These are phyloP conservation scores for Empis stercorea DNA, from an alignment of 2,888 invertebrate species.

Conservation along the genomic window DNA sequence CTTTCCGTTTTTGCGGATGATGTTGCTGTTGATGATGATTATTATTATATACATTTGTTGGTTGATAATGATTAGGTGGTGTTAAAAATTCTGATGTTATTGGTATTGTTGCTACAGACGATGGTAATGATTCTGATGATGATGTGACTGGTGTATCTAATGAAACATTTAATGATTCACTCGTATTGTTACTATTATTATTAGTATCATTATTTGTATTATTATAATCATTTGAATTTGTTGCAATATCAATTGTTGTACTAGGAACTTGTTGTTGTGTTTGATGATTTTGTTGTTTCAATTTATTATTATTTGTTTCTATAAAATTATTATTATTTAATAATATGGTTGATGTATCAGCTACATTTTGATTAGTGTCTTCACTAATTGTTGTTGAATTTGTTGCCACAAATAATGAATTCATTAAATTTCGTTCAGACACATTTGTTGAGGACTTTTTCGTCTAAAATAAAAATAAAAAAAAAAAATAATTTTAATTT, in stretches of 20 bases:
- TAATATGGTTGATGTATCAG: neutral
- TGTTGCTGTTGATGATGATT: conserved; percentile 9
- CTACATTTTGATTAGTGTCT: conserved; percentile 4
- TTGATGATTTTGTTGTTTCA: conserved; percentile 4
- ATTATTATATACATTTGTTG: neutral
- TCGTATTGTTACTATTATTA: neutral
- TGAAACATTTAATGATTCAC: conserved; percentile 17
- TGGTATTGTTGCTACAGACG: conserved; percentile 8
- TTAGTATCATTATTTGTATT: neutral
- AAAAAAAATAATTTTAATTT: neutral
- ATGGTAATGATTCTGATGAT: conserved; percentile 1
- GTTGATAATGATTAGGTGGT: neutral
- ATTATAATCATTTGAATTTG: neutral
- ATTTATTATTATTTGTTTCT: conserved; percentile 1
- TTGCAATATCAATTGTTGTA: neutral
- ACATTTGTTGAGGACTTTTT: neutral
- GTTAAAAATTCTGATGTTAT: conserved; percentile 11
- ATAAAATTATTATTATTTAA: conserved; percentile 3
- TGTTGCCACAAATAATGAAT: neutral
- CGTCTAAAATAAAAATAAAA: no score
- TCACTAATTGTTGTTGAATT: neutral
- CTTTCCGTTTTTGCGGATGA: conserved; percentile 25
- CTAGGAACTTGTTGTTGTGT: conserved; percentile 6
- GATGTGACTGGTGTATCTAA: conserved; percentile 6
- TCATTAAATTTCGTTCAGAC: neutral